These are phyloP conservation scores for Agonum fuliginosum DNA, from an alignment of 2,888 invertebrate genomes.

Conservation along the genomic window DNA sequence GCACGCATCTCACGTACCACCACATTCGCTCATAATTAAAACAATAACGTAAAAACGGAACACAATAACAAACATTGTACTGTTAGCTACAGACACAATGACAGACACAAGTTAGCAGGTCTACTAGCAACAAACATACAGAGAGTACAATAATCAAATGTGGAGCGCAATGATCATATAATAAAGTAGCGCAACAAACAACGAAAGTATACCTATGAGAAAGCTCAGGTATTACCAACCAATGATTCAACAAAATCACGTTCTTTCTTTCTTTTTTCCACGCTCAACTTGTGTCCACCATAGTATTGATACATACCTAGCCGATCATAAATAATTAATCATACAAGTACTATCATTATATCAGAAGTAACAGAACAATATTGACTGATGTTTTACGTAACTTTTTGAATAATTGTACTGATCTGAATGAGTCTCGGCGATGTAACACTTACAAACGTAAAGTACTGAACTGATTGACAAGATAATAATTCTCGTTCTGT, in stretches of 20 bases:
- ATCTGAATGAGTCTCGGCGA: constrained; percentile 49
- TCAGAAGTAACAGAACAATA: constrained; percentile 24
- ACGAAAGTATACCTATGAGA: constrained; percentile 73
- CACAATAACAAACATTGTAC: constrained; percentile 67
- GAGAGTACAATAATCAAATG: constrained; percentile 63
- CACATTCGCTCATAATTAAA: constrained; percentile 68
- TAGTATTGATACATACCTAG: constrained; percentile 71
- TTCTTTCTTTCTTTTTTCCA: too few species aligned
- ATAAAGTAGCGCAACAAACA: constrained; percentile 60
- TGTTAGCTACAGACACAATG: constrained; percentile 73
- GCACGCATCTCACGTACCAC: constrained; percentile 57
- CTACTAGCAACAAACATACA: constrained; percentile 69
- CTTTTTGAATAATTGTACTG: constrained; percentile 32
- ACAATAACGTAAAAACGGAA: constrained; percentile 57
- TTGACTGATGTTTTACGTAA: constrained; percentile 23
- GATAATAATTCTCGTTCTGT: constrained; percentile 10
- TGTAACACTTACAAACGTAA: constrained; percentile 49
- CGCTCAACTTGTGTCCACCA: constrained; percentile 72
- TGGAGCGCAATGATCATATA: constrained; percentile 58
- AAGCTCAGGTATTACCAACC: constrained; percentile 43
- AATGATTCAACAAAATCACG: constrained; percentile 31
- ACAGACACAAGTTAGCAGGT: constrained; percentile 74
- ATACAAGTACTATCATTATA: constrained; percentile 28
- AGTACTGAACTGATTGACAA: constrained; percentile 31
- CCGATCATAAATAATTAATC: constrained; percentile 62